phyloP scores from a whole-genome alignment of 2,113 vertebrate species.

The Thunnus maccoyii region DNA sequence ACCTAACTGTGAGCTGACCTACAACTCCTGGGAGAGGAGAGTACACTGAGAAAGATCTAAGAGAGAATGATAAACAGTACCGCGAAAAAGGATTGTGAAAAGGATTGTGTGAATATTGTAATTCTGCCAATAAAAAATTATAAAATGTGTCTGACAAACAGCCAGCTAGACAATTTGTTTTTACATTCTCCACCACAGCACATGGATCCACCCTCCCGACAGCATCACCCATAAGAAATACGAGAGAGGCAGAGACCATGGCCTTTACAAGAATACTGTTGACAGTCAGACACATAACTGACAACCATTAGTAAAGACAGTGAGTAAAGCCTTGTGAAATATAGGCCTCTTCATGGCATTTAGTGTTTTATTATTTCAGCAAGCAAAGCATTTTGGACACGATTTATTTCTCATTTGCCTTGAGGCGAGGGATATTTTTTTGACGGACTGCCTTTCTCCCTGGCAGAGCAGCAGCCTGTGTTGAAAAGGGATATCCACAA shows the following conservation, averaged over 20 bases:
- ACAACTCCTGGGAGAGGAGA: background rate
- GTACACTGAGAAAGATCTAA: background rate
- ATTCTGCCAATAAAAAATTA: background rate
- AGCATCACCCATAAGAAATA: constrained; percentile 1
- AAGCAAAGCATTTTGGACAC: constrained; percentile 20
- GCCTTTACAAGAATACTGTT: background rate
- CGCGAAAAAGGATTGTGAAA: background rate
- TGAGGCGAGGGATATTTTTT: constrained; percentile 17
- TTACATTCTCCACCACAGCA: background rate
- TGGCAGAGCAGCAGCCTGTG: constrained; percentile 15
- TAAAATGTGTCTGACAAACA: background rate
- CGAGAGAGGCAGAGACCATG: background rate
- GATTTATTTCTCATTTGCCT: constrained; percentile 40
- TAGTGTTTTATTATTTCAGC: constrained; percentile 18
- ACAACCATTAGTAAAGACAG: constrained; percentile 19
- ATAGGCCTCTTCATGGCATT: constrained; percentile 1
- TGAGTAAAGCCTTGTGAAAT: constrained; percentile 16
- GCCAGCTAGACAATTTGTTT: background rate
- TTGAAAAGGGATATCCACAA: background rate
- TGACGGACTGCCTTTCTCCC: constrained; percentile 4
- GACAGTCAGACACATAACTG: constrained; percentile 9
- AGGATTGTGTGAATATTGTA: background rate
- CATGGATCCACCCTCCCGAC: background rate
- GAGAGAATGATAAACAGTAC: background rate
- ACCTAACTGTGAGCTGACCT: no score